Evolutionary conservation across 2,797 vertebrate genomes (phyloP).

Genomic region (Lepilemur septentrionalis): DNA sequence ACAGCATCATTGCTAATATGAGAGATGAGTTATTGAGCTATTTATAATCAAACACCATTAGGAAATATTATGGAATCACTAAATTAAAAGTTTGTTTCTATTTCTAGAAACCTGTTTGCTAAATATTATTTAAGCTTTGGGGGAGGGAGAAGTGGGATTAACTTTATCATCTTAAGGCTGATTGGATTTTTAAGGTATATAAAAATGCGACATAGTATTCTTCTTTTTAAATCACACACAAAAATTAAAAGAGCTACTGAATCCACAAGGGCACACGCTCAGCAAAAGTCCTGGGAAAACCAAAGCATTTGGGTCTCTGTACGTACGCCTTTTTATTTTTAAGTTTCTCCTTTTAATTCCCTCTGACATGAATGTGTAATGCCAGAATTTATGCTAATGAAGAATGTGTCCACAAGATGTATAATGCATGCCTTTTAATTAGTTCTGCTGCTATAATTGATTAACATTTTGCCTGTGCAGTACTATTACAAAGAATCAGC

Average conservation of each 20-base stretch:
- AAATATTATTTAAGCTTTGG: background rate
- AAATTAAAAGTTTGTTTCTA: conserved; percentile 4
- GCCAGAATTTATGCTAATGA: conserved; percentile 77
- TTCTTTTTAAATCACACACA: conserved; percentile 23
- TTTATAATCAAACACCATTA: background rate
- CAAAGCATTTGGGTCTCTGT: conserved; percentile 3
- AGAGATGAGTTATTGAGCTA: background rate
- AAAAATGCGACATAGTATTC: background rate
- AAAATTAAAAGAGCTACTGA: background rate
- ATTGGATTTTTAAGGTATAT: background rate
- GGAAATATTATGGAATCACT: background rate
- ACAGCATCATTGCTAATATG: background rate
- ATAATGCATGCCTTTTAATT: conserved; percentile 83
- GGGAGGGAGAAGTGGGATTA: background rate
- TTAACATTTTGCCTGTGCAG: conserved; percentile 80
- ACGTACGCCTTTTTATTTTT: conserved; percentile 61
- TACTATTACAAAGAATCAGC: conserved; percentile 76
- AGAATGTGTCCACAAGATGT: conserved; percentile 79
- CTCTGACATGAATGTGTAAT: conserved; percentile 75
- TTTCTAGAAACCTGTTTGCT: conserved; percentile 4
- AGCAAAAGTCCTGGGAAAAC: conserved; percentile 34
- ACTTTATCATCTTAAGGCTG: background rate
- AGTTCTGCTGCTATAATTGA: conserved; percentile 80
- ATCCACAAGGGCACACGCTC: background rate
- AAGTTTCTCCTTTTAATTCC: conserved; percentile 69